Conservation (phyloP, 1,140 invertebrate genomes). For the Drosophila arawakana region DNA sequence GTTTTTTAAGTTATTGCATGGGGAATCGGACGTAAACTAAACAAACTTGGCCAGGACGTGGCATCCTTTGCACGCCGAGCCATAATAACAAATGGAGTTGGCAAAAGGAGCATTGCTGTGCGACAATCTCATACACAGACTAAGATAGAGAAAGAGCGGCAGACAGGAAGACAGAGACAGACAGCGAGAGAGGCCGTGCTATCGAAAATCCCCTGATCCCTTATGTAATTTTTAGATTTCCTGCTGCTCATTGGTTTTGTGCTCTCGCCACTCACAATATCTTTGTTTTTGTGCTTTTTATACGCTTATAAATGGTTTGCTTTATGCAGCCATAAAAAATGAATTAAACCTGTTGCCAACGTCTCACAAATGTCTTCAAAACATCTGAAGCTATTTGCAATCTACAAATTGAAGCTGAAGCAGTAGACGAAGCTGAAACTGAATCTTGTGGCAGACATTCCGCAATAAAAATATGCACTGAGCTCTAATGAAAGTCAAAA, state of each 20-base stretch:
- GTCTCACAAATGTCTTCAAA: not conserved
- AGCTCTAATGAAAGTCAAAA: constrained; percentile 72
- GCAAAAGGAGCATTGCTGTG: constrained; percentile 47
- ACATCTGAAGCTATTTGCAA: constrained; percentile 43
- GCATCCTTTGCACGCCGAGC: constrained; percentile 37
- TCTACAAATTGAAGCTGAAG: constrained; percentile 40
- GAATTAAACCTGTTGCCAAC: constrained; percentile 77
- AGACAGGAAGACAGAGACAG: not conserved
- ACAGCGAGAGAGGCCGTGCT: constrained; percentile 49
- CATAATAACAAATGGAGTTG: constrained; percentile 79
- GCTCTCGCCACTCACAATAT: constrained; percentile 2
- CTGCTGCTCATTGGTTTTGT: constrained; percentile 63
- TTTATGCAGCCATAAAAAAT: constrained; percentile 56
- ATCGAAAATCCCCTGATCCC: constrained; percentile 79
- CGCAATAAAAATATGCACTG: constrained; percentile 35
- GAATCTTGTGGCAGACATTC: constrained; percentile 46
- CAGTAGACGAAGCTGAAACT: constrained; percentile 23
- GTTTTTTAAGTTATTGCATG: constrained; percentile 84
- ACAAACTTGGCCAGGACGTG: constrained; percentile 62
- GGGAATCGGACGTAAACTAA: constrained; percentile 81
- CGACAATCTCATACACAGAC: constrained; percentile 51
- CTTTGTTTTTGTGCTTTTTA: constrained; percentile 27
- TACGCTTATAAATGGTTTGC: constrained; percentile 48
- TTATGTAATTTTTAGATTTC: constrained; percentile 84
- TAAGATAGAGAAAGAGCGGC: not conserved